Evolutionary conservation across 2,113 vertebrate genomes (phyloP), one percentile per base, ranked within the genome.

Genomic region (Cheilinus undulatus): DNA sequence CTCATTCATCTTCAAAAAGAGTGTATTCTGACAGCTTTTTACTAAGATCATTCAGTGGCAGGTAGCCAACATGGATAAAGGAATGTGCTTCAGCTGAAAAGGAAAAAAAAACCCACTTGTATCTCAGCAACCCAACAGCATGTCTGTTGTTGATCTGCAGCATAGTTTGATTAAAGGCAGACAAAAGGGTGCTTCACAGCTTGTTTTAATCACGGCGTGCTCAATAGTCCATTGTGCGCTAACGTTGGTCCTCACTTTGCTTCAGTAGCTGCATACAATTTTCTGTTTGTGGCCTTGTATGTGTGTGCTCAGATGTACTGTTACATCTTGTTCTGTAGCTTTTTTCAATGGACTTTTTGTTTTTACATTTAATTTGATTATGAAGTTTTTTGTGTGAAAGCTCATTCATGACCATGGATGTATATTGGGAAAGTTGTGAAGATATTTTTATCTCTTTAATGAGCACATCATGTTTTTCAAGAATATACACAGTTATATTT

Each of bases 181-280:
- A 82, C 84, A 89, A 86, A 82, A 58, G 69, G 60, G 58, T 34
- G 32, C 48, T 61, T 73, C 63, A 68, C 57, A 69, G 78, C 73
- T 72, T 56, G 75, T 81, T 78, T 80, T 86, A 86, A 88, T 82
- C 73, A 70, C 69, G 49, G 67, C 70, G n/a, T 50, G 54, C 70
- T 84, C 83, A 86, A 75, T 82, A 66, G 80, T 19, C 78, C 51
- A 72, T 85, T 87, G 68, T 85, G 48, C 50, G 34, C 45, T 40
- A 51, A 80, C 82, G 73, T 38, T 5, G n/a, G 61, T 62, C 43
- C 38, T 72, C 40, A 56, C 63, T 78, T 67, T 77, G 78, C 73
- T 82, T 83, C 68, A 82, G 80, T 88, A 42, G 64, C 63, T 71
- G 43, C 58, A 52, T 24, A 67, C 57, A 79, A n/a, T 42, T 66